Percentiles rank a stretch among this genome's conserved stretches.
Evolutionary conservation across 2,113 vertebrate species (phyloP).

Genomic region (Saguinus midas): DNA sequence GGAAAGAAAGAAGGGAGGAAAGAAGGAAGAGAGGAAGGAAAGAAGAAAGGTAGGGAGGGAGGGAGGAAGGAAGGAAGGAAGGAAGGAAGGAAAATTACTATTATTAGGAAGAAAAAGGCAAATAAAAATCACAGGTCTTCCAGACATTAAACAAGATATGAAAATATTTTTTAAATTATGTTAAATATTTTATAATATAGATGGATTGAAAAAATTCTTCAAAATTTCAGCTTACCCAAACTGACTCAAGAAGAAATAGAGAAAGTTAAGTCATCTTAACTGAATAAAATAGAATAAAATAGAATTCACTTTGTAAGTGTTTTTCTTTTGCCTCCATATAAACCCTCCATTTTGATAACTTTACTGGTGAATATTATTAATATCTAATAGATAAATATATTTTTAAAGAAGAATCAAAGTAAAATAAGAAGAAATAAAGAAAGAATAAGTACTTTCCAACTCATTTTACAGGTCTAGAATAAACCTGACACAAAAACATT

Average conservation of each 20-base stretch:
- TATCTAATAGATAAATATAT: too few relatives aligned
- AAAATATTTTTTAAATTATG: background rate
- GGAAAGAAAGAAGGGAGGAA: too few relatives aligned
- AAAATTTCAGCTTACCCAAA: background rate
- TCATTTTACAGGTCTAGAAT: too few relatives aligned
- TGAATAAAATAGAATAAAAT: background rate
- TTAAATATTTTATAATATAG: background rate
- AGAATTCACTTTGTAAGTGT: background rate
- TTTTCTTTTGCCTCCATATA: background rate
- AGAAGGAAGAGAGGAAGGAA: rapidly evolving
- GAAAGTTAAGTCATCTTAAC: background rate
- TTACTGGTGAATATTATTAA: background rate
- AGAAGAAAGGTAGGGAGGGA: too few relatives aligned
- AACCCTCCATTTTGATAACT: background rate
- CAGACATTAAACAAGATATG: background rate
- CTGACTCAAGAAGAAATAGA: background rate
- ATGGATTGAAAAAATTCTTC: background rate
- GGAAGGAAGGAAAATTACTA: background rate
- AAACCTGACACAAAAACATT: too few relatives aligned
- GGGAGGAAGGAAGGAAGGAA: too few relatives aligned
- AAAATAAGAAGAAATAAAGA: too few relatives aligned
- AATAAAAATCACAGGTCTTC: background rate
- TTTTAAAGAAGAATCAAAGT: too few relatives aligned
- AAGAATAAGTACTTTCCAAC: too few relatives aligned
- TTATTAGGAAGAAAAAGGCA: background rate